Conservation (phyloP, 2,797 vertebrate species). For the Falco berigora region DNA sequence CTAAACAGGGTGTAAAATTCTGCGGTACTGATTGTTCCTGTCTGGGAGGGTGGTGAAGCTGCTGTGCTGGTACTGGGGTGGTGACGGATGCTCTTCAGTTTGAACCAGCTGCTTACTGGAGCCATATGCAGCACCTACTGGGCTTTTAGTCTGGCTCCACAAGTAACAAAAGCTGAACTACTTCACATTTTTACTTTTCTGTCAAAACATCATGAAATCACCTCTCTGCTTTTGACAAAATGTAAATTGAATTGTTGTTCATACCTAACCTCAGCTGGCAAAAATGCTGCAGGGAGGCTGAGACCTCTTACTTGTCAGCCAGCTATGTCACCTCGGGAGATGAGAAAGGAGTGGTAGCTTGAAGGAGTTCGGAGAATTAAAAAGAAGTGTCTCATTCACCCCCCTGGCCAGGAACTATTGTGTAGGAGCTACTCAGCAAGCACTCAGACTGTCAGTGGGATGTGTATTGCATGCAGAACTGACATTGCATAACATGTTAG, state of each 20-base stretch:
- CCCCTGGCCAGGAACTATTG: neutral
- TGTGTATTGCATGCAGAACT: neutral
- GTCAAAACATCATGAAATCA: neutral
- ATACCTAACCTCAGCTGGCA: neutral
- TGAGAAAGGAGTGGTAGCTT: neutral
- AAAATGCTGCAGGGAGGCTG: rapidly evolving
- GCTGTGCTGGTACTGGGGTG: too few relatives aligned
- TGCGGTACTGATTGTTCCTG: neutral
- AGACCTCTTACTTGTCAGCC: neutral
- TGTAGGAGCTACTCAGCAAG: neutral
- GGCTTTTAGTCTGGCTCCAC: neutral
- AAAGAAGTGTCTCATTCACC: neutral
- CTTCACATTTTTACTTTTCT: neutral
- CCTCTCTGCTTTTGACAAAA: neutral
- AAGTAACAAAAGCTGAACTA: neutral
- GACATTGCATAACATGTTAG: neutral
- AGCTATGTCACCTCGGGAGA: rapidly evolving
- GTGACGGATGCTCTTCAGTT: neutral
- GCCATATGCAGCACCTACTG: rapidly evolving
- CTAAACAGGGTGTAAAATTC: neutral
- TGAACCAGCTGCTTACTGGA: neutral
- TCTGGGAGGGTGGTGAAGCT: neutral
- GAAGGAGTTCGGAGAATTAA: neutral
- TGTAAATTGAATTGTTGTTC: neutral
- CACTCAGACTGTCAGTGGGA: neutral